Evolutionary conservation across 2,797 vertebrate genomes (phyloP), one percentile per base, ranked within the genome.

Genomic region (Centroberyx gerrardi): DNA sequence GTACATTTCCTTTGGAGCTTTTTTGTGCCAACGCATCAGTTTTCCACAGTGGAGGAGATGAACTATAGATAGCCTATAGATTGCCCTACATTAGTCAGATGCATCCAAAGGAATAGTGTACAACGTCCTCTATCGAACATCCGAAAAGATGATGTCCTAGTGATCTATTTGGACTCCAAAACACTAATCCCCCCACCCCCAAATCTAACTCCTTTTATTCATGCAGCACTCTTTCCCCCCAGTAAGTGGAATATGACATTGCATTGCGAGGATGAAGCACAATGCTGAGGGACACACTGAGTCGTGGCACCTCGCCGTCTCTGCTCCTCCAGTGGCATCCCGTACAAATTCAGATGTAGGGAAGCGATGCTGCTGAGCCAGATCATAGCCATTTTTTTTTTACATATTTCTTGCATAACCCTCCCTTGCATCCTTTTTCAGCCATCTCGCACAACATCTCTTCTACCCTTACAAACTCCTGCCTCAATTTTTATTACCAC

Each of bases 401-500:
- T 29, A 54, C 33, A 5, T 38, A 1, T 75, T 81, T 69, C 61
- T 56, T 40, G 63, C 64, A 9, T 46, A 62, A 69, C 62, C 64
- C 15, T 27, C 58, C 13, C 36, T 65, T 14, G 38, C 27, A 28
- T 62, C 40, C 62, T 8, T 40, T 63, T 51, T 56, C 27, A 28
- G 60, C 12, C 42, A 0, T 28, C 5, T 10, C 4, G 13, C 54
- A 18, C 72, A 62, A 29, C 1, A 62, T 72, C 15, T 42, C 33
- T 59, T 38, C 53, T 73, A 60, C 9, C 40, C 12, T 13, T 55
- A 33, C 48, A 18, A 54, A 72, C 72, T 82, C 72, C 74, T 46
- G 49, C 78, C 56, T 85, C 74, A 67, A n/a, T 80, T 90, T 22
- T 86, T 83, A 85, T 89, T 84, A 82, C 62, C 59, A 22, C 82